Evolutionary conservation across 2,113 vertebrate species (phyloP).

Genomic region (Leptobrachium leishanense): DNA sequence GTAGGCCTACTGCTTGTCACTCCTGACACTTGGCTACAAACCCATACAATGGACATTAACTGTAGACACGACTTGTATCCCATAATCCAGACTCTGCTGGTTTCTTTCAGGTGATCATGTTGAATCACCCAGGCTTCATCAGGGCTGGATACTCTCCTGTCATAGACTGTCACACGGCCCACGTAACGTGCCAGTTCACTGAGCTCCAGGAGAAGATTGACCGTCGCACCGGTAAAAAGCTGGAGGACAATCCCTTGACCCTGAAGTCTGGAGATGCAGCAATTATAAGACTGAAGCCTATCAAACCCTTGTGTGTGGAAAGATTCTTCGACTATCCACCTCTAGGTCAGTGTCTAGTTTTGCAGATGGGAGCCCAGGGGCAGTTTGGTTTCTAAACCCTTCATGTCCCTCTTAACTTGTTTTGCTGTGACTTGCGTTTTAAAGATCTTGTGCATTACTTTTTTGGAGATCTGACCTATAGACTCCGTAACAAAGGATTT

Average conservation of each 20-base stretch:
- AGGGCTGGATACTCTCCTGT: constrained; percentile 74
- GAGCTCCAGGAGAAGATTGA: constrained; percentile 76
- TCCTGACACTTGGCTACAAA: too few relatives aligned
- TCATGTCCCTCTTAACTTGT: too few relatives aligned
- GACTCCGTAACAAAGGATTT: too few relatives aligned
- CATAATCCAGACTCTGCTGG: too few relatives aligned
- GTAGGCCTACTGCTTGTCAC: too few relatives aligned
- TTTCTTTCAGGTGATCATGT: constrained; percentile 67
- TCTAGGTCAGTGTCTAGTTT: constrained; percentile 47
- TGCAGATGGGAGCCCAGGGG: neutral
- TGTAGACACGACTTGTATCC: too few relatives aligned
- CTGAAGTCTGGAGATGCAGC: constrained; percentile 76
- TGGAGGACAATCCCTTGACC: constrained; percentile 64
- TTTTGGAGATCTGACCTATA: too few relatives aligned
- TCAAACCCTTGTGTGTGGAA: constrained; percentile 78
- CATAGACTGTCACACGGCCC: constrained; percentile 77
- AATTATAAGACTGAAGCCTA: constrained; percentile 70
- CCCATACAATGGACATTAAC: too few relatives aligned
- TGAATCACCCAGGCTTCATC: constrained; percentile 77
- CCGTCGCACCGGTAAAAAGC: constrained; percentile 66
- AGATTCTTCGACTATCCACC: constrained; percentile 76
- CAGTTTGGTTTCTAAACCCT: too few relatives aligned
- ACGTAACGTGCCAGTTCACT: constrained; percentile 72
- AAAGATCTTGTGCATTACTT: neutral
- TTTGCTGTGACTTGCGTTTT: too few relatives aligned